Evolutionary conservation across 2,888 invertebrate species (phyloP).

Genomic region (Drosophila austrosaltans): DNA sequence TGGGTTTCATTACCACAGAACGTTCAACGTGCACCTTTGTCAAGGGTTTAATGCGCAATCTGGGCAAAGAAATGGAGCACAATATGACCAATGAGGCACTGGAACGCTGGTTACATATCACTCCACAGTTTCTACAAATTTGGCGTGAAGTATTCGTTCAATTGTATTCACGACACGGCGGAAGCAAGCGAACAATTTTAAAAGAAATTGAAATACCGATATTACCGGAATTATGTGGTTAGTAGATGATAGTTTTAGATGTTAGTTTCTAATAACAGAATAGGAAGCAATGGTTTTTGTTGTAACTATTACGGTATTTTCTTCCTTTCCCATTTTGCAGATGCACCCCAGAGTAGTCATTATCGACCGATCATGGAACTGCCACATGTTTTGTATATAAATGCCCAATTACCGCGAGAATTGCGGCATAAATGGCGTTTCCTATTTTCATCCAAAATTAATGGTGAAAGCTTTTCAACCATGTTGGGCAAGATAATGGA

Average conservation of each 20-base stretch:
- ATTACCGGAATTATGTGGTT: slow-evolving; percentile 65
- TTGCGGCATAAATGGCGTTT: slow-evolving; percentile 93
- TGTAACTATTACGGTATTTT: background rate
- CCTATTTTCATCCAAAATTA: slow-evolving; percentile 92
- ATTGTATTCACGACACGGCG: slow-evolving; percentile 82
- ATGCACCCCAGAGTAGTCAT: slow-evolving; percentile 89
- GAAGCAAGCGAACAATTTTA: slow-evolving; percentile 56
- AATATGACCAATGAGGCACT: slow-evolving; percentile 70
- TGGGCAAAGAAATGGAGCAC: slow-evolving; percentile 77
- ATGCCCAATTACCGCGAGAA: slow-evolving; percentile 90
- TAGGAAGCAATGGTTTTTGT: no score
- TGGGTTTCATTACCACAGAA: slow-evolving; percentile 86
- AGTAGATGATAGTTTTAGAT: background rate
- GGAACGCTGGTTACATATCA: slow-evolving; percentile 84
- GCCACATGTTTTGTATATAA: slow-evolving; percentile 91
- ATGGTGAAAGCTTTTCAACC: slow-evolving; percentile 95
- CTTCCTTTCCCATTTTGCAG: slow-evolving; percentile 76
- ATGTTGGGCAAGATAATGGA: slow-evolving; percentile 89
- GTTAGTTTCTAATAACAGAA: background rate
- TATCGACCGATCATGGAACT: slow-evolving; percentile 90
- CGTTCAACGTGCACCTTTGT: slow-evolving; percentile 86
- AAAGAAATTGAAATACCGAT: slow-evolving; percentile 64
- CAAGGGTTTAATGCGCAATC: slow-evolving; percentile 85
- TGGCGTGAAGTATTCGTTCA: slow-evolving; percentile 85
- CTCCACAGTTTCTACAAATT: slow-evolving; percentile 85